A percentile compares a stretch with the other conserved stretches of the same genome.
phyloP scores from a whole-genome alignment of 2,888 invertebrate species.

The Hypselothyrea guttata region DNA sequence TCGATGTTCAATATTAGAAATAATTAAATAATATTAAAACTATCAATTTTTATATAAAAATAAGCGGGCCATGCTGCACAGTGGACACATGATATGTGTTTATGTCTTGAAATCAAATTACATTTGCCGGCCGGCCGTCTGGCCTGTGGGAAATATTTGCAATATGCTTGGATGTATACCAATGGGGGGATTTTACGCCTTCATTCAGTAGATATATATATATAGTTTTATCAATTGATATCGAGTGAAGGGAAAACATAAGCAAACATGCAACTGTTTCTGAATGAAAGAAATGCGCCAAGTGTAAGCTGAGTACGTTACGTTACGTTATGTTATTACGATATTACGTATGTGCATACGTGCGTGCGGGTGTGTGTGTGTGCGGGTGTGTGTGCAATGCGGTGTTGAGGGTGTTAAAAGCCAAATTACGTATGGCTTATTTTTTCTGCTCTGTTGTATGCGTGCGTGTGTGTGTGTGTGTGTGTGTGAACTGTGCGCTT shows the following conservation, averaged over 20 bases:
- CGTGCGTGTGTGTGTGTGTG: slow-evolving; percentile 10
- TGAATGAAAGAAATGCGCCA: not conserved
- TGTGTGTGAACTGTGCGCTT: slow-evolving; percentile 22
- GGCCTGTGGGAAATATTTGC: slow-evolving; percentile 18
- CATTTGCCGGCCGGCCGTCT: slow-evolving; percentile 54
- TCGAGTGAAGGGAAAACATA: no score
- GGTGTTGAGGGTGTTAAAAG: slow-evolving; percentile 52
- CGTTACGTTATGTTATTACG: no score
- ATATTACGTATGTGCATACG: not conserved
- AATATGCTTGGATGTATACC: not conserved
- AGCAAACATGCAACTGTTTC: slow-evolving; percentile 1
- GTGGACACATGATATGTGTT: no score
- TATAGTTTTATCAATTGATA: no score
- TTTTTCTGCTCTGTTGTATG: slow-evolving; percentile 11
- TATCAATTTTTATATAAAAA: no score
- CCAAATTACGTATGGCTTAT: slow-evolving; percentile 48
- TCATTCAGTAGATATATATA: slow-evolving; percentile 27
- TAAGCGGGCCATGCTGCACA: no score
- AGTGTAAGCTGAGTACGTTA: not conserved
- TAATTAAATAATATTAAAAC: no score
- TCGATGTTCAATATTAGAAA: no score
- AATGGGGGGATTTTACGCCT: slow-evolving; percentile 1
- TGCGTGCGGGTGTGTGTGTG: no score
- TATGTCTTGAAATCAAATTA: no score
- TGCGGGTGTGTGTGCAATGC: no score